Evolutionary conservation across 2,797 vertebrate genomes (phyloP).

Genomic region (Mus spretus): DNA sequence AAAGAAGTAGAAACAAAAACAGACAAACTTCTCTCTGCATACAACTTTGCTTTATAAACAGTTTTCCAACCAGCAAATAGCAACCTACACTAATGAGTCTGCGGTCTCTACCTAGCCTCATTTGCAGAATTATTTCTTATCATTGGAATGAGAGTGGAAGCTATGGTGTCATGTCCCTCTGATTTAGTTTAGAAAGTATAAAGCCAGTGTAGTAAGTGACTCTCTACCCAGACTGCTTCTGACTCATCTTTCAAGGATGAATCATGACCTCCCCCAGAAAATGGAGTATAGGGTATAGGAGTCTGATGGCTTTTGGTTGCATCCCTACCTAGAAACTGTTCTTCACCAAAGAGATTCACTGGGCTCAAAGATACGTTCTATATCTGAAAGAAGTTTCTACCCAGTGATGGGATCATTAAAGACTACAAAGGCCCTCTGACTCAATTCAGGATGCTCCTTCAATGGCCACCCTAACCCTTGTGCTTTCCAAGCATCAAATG

Average conservation of each 20-base stretch:
- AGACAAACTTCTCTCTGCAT: not conserved
- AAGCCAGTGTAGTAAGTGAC: not conserved
- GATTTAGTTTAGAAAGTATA: not conserved
- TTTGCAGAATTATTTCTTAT: not conserved
- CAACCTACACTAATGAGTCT: not conserved
- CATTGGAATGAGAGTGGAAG: not conserved
- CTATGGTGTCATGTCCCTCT: not conserved
- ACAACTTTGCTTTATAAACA: not conserved
- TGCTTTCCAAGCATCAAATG: not conserved
- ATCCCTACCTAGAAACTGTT: not conserved
- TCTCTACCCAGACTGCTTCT: not conserved
- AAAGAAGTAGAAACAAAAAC: conserved; percentile 38
- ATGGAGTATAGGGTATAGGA: not conserved
- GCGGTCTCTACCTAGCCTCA: not conserved
- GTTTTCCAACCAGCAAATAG: conserved; percentile 11
- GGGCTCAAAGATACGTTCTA: not conserved
- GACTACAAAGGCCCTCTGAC: not conserved
- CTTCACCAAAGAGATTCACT: not conserved
- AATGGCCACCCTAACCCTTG: not conserved
- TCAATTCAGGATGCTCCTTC: not conserved
- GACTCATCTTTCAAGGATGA: not conserved
- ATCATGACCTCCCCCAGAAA: not conserved
- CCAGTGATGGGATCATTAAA: not conserved
- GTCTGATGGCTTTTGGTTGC: not conserved
- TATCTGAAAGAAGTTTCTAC: not conserved